Base-by-base conservation (phyloP, 2,797 vertebrate species). In the Hoplostethus atlanticus region DNA sequence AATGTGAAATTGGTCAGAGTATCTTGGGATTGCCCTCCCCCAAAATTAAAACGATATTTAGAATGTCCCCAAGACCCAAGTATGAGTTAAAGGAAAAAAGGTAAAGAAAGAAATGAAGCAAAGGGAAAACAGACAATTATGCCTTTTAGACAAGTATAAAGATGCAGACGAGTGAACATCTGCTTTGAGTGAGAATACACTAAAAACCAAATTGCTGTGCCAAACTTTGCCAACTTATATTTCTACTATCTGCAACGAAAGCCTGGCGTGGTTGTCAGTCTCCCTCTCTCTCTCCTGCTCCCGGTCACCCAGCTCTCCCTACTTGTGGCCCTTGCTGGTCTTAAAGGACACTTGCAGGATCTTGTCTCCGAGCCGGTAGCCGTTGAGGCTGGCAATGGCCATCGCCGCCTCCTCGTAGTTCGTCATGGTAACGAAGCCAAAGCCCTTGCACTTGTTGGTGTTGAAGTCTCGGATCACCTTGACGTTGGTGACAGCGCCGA, bases 371-470 rank as follows among this genome's bases (percentile, higher is more conserved):
- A 99, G 95, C 92, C 97, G 96, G 93, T 98, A 99, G 92, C 97
- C 98, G 46, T 99, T 99, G 89, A 99, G 96, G 92, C 98, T 99
- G 81, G 97, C 97, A 85, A 99, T 99, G 92, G 98, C 98, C 97
- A 99, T 98, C 83, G 98, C 97, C 30, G 98, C 98, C 94, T 99
- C 98, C 94, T 99, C 98, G 95, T 99, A 99, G 96, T 99, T 99
- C 80, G 97, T 97, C 98, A 99, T 99, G 93, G 98, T 99, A 88
- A 99, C 98, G 93, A 99, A 99, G 90, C 98, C 98, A 90, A 99
- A 99, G 85, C 98, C 98, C 94, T 99, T 99, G 95, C 98, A 99
- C 95, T 99, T 99, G 96, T 99, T 99, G 95, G 97, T 99, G 96
- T 98, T 99, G 95, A 99, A 99, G 94, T 99, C 97, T 71, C 97